Percentiles rank a stretch among this genome's conserved stretches.
Conservation (phyloP, 2,888 invertebrate species). For the Leucoma salicis region DNA sequence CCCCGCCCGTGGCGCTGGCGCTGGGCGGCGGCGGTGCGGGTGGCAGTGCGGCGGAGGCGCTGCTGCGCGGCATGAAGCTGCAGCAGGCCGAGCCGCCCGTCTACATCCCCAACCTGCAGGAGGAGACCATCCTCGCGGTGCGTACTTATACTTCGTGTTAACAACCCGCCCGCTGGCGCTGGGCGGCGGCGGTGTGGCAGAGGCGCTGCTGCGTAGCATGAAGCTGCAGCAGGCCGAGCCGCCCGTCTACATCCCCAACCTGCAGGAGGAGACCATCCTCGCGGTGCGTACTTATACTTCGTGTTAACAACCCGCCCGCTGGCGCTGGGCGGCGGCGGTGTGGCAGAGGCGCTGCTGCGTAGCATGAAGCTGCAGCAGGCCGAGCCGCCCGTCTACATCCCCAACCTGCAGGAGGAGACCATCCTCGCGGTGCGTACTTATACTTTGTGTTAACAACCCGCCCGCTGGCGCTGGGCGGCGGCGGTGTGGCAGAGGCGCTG, state of each 20-base stretch:
- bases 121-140: constrained; percentile 83
- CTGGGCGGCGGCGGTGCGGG: constrained; percentile 80
- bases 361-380: constrained; percentile 24
- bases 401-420: constrained; percentile 96
- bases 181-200: constrained; percentile 76
- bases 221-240: constrained; percentile 41
- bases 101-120: constrained; percentile 95
- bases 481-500: constrained; percentile 74
- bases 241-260: constrained; percentile 92
- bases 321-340: constrained; percentile 80
- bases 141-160: too few relatives aligned
- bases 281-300: too few relatives aligned
- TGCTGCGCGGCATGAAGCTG: neutral
- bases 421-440: neutral
- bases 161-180: constrained; percentile 73
- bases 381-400: constrained; percentile 87
- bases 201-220: constrained; percentile 42
- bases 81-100: constrained; percentile 74
- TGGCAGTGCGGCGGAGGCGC: constrained; percentile 51
- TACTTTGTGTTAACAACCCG: too few relatives aligned
- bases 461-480: constrained; percentile 75
- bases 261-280: constrained; percentile 90
- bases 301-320: constrained; percentile 72
- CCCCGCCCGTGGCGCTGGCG: constrained; percentile 70
- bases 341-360: constrained; percentile 49